These are phyloP conservation scores for Phyllotreta striolata DNA, from an alignment of 2,888 invertebrate genomes.

Conservation along the genomic window DNA sequence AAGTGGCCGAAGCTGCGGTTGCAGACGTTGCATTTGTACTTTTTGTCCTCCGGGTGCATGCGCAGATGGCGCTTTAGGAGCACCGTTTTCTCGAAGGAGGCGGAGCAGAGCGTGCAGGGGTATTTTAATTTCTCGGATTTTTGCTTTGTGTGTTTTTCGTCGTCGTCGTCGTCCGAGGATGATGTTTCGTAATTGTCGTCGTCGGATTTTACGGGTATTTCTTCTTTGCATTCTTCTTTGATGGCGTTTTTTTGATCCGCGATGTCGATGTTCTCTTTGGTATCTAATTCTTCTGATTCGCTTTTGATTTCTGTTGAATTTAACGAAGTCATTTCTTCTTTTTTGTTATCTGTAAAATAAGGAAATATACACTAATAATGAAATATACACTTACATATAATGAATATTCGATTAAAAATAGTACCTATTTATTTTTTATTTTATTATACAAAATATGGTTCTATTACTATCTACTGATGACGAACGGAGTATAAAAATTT, in stretches of 20 bases:
- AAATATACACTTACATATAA: too few species aligned
- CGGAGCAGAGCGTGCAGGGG: background rate
- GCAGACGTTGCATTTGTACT: conserved; percentile 8
- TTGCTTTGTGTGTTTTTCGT: background rate
- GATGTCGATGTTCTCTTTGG: background rate
- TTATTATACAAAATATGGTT: too few species aligned
- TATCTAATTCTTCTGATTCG: background rate
- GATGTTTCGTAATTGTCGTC: background rate
- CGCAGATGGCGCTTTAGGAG: conserved; percentile 6
- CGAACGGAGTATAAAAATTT: too few species aligned
- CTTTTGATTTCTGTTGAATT: background rate
- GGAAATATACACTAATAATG: too few species aligned
- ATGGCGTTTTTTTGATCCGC: too few species aligned
- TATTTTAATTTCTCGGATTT: background rate
- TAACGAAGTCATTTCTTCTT: too few species aligned
- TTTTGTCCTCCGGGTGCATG: conserved; percentile 12
- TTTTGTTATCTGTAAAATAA: too few species aligned
- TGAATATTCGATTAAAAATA: too few species aligned
- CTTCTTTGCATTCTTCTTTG: background rate
- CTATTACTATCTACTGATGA: too few species aligned
- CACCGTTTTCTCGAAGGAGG: conserved; percentile 6
- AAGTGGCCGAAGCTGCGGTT: conserved; percentile 15
- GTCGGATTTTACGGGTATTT: background rate
- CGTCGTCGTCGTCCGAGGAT: too few species aligned
- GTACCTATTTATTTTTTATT: too few species aligned